Conservation (phyloP, 2,888 invertebrate species). For the Nomada goodeniana region DNA sequence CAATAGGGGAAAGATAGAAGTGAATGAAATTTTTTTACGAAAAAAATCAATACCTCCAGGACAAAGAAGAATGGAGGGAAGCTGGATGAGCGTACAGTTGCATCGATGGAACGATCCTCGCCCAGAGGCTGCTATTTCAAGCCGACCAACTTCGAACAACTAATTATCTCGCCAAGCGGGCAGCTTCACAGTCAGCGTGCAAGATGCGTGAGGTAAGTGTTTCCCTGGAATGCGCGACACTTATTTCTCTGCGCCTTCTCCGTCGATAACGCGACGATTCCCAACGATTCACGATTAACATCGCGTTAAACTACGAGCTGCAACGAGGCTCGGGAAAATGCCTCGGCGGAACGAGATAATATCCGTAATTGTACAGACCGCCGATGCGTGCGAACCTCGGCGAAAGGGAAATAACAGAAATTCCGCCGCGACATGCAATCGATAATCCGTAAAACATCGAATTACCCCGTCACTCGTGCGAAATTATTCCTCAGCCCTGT, state of each 20-base stretch:
- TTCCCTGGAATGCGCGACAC: slow-evolving; percentile 13
- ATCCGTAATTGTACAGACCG: slow-evolving; percentile 8
- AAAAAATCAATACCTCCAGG: not conserved
- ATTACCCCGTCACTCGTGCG: no score
- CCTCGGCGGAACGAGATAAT: slow-evolving; percentile 27
- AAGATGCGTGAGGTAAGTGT: not conserved
- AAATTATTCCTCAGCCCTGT: not conserved
- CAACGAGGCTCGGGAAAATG: not conserved
- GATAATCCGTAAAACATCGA: not conserved
- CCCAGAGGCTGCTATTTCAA: not conserved
- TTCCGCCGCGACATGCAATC: not conserved
- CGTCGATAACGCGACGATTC: slow-evolving; percentile 19
- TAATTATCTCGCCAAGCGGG: not conserved
- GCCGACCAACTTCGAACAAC: no score
- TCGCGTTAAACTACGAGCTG: not conserved
- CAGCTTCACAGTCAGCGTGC: not conserved
- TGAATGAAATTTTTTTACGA: not conserved
- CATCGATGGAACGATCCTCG: not conserved
- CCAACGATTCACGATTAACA: slow-evolving; percentile 38
- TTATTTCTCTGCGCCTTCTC: slow-evolving; percentile 2
- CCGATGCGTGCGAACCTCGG: not conserved
- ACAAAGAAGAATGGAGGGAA: not conserved
- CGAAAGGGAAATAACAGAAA: slow-evolving; percentile 17
- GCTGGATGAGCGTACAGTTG: no score
- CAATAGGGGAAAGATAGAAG: not conserved